Base-by-base conservation (phyloP, 1,140 invertebrate species). In the Diorhabda elongata region DNA sequence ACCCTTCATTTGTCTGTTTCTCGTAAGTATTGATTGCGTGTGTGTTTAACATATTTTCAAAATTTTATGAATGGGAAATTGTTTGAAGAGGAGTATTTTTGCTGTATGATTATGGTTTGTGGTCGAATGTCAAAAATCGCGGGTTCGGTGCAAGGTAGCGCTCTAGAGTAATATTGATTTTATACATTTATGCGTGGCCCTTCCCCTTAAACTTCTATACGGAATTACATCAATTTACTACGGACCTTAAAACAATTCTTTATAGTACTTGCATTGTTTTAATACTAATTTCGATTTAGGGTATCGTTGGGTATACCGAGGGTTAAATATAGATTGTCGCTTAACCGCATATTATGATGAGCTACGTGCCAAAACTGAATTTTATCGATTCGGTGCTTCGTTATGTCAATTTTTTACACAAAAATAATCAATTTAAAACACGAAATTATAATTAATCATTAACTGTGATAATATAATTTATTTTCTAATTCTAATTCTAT, bases 161-260 rank as follows among this genome's bases (percentile, higher is more conserved):
- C 67, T 58, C 60, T 68, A 64, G 67, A 68, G 61, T 63, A 64
- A 65, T 68, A 68, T 68, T 68, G 67, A 68, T 68, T 68, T 68
- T 68, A 68, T 62, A 56, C 60, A 64, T 65, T 64, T 64, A 63
- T 68, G 67, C 67, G 67, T 68, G 67, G 56, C 66, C 66, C 59
- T 65, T 61, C 66, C 66, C 66, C 59, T 52, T 45, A 42, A 8
- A 67, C 66, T 61, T 67, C 42, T 45, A 56, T 43, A 60, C 59
- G 8, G 57, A 67, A 60, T 26, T 61, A 67, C 66, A 67, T 43
- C 47, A 67, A 61, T 26, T 26, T 26, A 26, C 26, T 26, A 26
- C 26, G 26, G 26, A 26, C 26, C 26, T 26, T 26, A 26, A 26
- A 26, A 26, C 26, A 26, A 26, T 26, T 26, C 26, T 26, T 26